These are phyloP conservation scores for Ectropis crepuscularia DNA, from an alignment of 2,888 invertebrate species.

Conservation along the genomic window DNA sequence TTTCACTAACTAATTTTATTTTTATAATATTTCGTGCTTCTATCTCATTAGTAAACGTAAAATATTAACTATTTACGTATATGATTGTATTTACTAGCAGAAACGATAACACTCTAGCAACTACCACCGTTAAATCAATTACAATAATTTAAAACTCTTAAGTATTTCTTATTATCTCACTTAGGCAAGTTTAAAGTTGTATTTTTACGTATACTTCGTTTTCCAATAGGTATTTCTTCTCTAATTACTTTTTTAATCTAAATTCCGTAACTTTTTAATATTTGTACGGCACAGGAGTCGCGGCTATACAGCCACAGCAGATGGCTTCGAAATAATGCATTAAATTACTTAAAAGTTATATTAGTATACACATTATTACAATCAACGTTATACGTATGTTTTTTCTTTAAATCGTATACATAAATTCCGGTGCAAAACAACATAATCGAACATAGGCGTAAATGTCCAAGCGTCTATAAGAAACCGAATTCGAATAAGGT, in stretches of 20 bases:
- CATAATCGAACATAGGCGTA: slow-evolving; percentile 71
- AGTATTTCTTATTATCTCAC: slow-evolving; percentile 82
- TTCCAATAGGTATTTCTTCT: slow-evolving; percentile 76
- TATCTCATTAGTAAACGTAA: slow-evolving; percentile 62
- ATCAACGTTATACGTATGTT: slow-evolving; percentile 83
- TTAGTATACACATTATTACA: slow-evolving; percentile 85
- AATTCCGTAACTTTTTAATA: slow-evolving; percentile 74
- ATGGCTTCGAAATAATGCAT: slow-evolving; percentile 57
- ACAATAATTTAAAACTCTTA: slow-evolving; percentile 83
- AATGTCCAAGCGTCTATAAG: slow-evolving; percentile 58
- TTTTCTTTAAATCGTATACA: slow-evolving; percentile 82
- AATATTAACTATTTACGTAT: slow-evolving; percentile 75
- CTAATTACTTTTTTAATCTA: slow-evolving; percentile 72
- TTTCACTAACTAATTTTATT: slow-evolving; percentile 74
- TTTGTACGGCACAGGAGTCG: slow-evolving; percentile 46
- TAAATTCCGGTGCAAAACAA: slow-evolving; percentile 81
- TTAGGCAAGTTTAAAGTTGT: slow-evolving; percentile 84
- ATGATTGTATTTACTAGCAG: slow-evolving; percentile 74
- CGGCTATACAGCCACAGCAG: slow-evolving; percentile 46
- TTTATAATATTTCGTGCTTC: slow-evolving; percentile 63
- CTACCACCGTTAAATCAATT: slow-evolving; percentile 81
- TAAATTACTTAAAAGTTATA: slow-evolving; percentile 73
- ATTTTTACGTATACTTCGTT: slow-evolving; percentile 84
- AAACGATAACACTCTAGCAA: slow-evolving; percentile 77
- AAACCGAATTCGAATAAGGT: slow-evolving; percentile 53